phyloP scores from a whole-genome alignment of 1,140 invertebrate genomes.

The Drosophila asahinai region DNA sequence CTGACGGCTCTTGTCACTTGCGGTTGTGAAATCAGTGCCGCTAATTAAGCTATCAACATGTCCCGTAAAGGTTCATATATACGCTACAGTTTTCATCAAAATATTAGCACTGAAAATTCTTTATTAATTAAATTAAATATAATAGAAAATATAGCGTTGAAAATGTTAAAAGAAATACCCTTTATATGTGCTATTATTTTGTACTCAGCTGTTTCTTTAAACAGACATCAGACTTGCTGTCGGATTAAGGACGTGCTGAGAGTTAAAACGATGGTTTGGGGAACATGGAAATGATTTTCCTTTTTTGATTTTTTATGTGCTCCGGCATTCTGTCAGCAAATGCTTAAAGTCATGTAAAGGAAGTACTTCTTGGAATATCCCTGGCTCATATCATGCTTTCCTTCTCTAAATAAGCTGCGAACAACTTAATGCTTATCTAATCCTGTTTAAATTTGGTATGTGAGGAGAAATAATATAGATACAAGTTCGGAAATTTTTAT shows the following conservation, averaged over 20 bases:
- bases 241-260: background rate
- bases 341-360: background rate
- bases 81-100: background rate
- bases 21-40: background rate
- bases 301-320: background rate
- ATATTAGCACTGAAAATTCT: background rate
- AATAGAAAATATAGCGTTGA: too few relatives aligned
- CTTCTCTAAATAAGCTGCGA: too few relatives aligned
- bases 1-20: conserved; percentile 8
- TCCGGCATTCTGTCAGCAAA: background rate
- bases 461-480: too few relatives aligned
- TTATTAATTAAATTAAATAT: background rate
- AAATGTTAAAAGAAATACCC: background rate
- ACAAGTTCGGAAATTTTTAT: background rate
- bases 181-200: background rate
- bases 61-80: background rate
- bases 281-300: too few relatives aligned
- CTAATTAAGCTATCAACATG: conserved; percentile 21
- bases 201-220: background rate
- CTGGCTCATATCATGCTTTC: background rate
- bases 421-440: rapidly evolving
- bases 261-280: too few relatives aligned
- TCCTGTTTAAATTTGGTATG: background rate
- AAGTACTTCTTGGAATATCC: background rate
- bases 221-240: background rate